Evolutionary conservation across 2,888 invertebrate species (phyloP).

Genomic region (Patella caerulea): DNA sequence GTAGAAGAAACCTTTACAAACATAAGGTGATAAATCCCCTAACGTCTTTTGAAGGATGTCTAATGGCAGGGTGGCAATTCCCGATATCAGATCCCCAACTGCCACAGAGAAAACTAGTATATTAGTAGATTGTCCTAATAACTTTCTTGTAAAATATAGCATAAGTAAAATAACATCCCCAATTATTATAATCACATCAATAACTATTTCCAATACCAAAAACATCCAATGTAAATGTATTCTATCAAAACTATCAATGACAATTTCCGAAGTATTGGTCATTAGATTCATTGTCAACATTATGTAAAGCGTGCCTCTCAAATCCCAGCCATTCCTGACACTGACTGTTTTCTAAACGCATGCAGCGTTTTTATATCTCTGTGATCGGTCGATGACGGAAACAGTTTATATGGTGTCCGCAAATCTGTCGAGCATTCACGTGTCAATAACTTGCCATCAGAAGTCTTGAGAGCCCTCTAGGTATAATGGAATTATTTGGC

Average conservation of each 20-base stretch:
- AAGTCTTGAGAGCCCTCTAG: slow-evolving; percentile 3
- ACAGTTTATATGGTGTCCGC: too few species aligned
- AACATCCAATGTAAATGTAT: slow-evolving; percentile 35
- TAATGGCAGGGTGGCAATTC: slow-evolving; percentile 44
- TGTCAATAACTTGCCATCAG: slow-evolving; percentile 6
- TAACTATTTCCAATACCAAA: slow-evolving; percentile 36
- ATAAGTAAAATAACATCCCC: slow-evolving; percentile 50
- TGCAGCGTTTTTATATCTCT: too few species aligned
- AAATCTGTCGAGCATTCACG: not conserved
- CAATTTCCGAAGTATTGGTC: not conserved
- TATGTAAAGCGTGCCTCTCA: too few species aligned
- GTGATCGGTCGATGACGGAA: too few species aligned
- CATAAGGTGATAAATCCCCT: slow-evolving; percentile 41
- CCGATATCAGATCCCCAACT: slow-evolving; percentile 53
- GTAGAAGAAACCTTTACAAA: slow-evolving; percentile 55
- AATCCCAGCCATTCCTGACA: too few species aligned
- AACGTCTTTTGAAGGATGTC: slow-evolving; percentile 41
- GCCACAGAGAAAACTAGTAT: slow-evolving; percentile 62
- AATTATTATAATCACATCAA: slow-evolving; percentile 44
- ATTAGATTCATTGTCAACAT: too few species aligned
- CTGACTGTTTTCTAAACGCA: too few species aligned
- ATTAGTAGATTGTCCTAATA: slow-evolving; percentile 59
- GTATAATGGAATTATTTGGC: not conserved
- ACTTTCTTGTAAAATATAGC: slow-evolving; percentile 50
- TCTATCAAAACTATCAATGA: slow-evolving; percentile 24